Evolutionary conservation across 2,113 vertebrate species (phyloP).

Genomic region (Hippocampus comes): DNA sequence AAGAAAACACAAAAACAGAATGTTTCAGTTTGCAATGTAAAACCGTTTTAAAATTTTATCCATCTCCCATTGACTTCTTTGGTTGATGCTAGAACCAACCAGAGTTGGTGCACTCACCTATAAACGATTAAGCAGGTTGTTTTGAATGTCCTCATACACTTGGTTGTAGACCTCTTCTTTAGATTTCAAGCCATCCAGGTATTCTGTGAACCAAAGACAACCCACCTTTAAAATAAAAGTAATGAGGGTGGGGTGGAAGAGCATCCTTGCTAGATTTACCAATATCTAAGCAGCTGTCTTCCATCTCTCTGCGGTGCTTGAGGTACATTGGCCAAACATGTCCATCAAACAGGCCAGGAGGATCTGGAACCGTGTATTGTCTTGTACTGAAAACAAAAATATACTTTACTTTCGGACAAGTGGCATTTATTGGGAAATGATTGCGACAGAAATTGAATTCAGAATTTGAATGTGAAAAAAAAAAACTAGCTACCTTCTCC

Average conservation of each 20-base stretch:
- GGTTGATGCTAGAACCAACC: not conserved
- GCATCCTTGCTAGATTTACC: slow-evolving; percentile 45
- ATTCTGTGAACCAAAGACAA: slow-evolving; percentile 47
- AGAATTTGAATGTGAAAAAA: not conserved
- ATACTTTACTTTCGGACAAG: not conserved
- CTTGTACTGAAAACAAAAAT: slow-evolving; percentile 61
- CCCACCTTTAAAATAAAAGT: not conserved
- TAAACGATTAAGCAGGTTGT: slow-evolving; percentile 76
- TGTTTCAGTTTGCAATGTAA: not conserved
- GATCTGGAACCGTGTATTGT: slow-evolving; percentile 78
- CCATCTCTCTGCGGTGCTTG: slow-evolving; percentile 75
- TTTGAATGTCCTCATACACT: slow-evolving; percentile 76
- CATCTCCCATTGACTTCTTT: not conserved
- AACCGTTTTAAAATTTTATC: not conserved
- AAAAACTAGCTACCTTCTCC: slow-evolving; percentile 66
- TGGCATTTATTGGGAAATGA: not conserved
- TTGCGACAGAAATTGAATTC: not conserved
- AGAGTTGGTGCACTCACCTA: slow-evolving; percentile 67
- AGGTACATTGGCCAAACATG: slow-evolving; percentile 84
- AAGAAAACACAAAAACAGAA: slow-evolving; percentile 25
- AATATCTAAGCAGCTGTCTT: slow-evolving; percentile 56
- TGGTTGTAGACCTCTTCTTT: slow-evolving; percentile 75
- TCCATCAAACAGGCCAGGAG: slow-evolving; percentile 78
- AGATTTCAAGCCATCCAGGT: slow-evolving; percentile 72
- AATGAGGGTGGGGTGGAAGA: too few relatives aligned